Base-by-base conservation (phyloP, 2,113 vertebrate species). In the Ctenodactylus gundi region DNA sequence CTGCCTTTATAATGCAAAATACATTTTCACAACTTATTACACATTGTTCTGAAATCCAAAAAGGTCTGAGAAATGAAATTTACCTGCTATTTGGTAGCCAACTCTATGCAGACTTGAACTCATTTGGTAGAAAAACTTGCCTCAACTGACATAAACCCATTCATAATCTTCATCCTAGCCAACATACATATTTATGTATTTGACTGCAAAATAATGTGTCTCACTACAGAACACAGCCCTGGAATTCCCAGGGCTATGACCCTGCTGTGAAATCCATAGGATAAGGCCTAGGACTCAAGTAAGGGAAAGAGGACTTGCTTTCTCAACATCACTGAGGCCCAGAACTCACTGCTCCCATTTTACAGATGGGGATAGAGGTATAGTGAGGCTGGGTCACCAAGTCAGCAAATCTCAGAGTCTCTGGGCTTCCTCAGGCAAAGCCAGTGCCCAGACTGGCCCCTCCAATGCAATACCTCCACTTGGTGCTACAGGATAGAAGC, bases 91-190 rank as follows among this genome's bases (percentile, higher is more conserved):
- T 68, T 17, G 18, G n/a, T 73, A 34, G 14, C 51, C 92, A 95
- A 95, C 64, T 57, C 68, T 75, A 91, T 31, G 34, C 7, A 64
- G n/a, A 68, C 29, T 70, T 46, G 57, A 68, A 92, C 4, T 81
- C 39, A 36, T 18, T 2, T 91, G 51, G 57, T 4, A 68, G 29
- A 91, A 83, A 84, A 88, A 44, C 51, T 89, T 88, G 57, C 82
- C 53, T 31, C 36, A 15, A 94, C n/a, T 62, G 14, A 86, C 36
- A 2, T 25, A 60, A 68, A 72, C 7, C 12, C 46, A 25, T 46
- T 86, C 88, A 85, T n/a, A 49, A 55, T 62, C n/a, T 78, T 44
- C 91, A 81, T 68, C 8, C 82, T n/a, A 85, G 58, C 49, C 12
- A 64, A 36, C 67, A 77, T 12, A 17, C 75, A 73, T 29, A 65